Evolutionary conservation across 1,140 invertebrate genomes (phyloP).

Genomic region (Cherax destructor): DNA sequence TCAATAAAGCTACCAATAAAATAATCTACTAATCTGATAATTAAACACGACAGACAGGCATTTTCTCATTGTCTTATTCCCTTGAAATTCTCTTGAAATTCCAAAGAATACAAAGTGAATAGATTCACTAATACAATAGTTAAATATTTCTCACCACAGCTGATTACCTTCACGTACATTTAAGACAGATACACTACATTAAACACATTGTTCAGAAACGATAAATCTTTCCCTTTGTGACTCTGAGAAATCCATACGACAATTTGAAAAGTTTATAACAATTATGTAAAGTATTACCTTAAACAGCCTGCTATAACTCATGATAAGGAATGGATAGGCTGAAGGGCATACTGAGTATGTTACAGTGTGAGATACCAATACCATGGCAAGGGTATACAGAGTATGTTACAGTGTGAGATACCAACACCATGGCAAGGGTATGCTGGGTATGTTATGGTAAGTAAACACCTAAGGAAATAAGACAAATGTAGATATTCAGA

Average conservation of each 20-base stretch:
- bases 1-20: too few relatives aligned
- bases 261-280: background rate
- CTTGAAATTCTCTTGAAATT: background rate
- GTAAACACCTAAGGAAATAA: too few relatives aligned
- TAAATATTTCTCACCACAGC: constrained; percentile 1
- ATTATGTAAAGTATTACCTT: background rate
- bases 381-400: too few relatives aligned
- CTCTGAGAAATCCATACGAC: background rate
- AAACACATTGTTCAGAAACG: background rate
- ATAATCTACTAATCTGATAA: background rate
- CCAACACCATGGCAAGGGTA: too few relatives aligned
- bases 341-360: too few relatives aligned
- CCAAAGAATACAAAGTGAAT: too few relatives aligned
- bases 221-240: background rate
- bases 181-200: background rate
- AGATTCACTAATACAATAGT: background rate
- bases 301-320: background rate
- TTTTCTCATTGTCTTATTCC: background rate
- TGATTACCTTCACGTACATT: background rate
- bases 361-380: too few relatives aligned
- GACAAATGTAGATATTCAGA: too few relatives aligned
- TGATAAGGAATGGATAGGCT: background rate
- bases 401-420: too few relatives aligned
- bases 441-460: too few relatives aligned
- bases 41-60: background rate